Percentiles rank a stretch among this genome's conserved stretches.
Evolutionary conservation across 2,888 invertebrate genomes (phyloP).

Genomic region (Andrena hattorfiana): DNA sequence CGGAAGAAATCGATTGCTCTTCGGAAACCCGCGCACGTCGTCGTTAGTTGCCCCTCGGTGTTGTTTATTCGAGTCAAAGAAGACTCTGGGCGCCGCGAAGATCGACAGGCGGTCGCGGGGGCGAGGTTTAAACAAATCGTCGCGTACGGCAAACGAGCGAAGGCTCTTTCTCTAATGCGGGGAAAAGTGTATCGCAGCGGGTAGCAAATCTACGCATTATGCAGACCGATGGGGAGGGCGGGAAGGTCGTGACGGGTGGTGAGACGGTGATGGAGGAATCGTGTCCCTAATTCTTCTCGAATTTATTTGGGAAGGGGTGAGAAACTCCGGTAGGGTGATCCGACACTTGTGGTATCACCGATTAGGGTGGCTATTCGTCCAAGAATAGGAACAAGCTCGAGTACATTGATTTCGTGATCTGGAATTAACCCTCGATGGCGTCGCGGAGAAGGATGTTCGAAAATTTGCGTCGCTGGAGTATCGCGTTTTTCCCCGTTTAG

Average conservation of each 20-base stretch:
- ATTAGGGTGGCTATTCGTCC: neutral
- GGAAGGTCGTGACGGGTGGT: constrained; percentile 22
- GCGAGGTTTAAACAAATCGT: constrained; percentile 72
- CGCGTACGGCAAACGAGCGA: constrained; percentile 67
- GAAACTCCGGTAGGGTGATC: neutral
- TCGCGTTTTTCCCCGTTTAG: constrained; percentile 1
- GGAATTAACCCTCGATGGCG: neutral
- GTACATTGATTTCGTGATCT: neutral
- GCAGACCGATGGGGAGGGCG: constrained; percentile 46
- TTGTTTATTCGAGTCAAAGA: neutral
- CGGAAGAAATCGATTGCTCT: neutral
- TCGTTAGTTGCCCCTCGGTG: neutral
- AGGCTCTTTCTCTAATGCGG: constrained; percentile 73
- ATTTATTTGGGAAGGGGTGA: neutral
- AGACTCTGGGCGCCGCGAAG: constrained; percentile 12
- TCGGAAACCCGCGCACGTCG: neutral
- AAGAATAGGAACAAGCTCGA: neutral
- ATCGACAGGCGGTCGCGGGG: constrained; percentile 28
- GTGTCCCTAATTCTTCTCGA: constrained; percentile 42
- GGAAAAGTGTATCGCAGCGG: constrained; percentile 70
- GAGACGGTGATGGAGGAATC: constrained; percentile 31
- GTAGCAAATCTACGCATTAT: constrained; percentile 72
- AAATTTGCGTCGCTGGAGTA: neutral
- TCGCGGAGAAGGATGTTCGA: neutral
- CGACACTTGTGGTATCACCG: neutral